Evolutionary conservation across 2,888 invertebrate genomes (phyloP).

Genomic region (Phengaris alcon): DNA sequence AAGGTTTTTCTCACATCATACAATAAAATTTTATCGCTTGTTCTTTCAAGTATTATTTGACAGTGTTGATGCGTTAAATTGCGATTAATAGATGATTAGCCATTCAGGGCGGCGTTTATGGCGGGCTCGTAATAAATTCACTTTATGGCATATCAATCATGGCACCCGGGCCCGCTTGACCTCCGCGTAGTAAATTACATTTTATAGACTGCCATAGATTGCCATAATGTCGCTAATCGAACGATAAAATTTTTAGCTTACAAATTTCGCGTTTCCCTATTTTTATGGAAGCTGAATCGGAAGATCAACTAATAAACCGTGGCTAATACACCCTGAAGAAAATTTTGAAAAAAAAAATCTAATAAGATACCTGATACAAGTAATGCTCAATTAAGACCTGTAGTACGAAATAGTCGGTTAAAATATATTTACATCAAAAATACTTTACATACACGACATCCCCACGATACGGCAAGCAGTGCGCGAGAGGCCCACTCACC

Average conservation of each 20-base stretch:
- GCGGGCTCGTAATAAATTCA: constrained; percentile 68
- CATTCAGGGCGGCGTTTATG: constrained; percentile 64
- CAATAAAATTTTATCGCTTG: constrained; percentile 54
- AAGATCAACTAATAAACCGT: too few relatives aligned
- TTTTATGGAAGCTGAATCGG: not conserved
- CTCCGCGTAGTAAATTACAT: constrained; percentile 47
- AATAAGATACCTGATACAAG: too few relatives aligned
- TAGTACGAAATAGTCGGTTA: too few relatives aligned
- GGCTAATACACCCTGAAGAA: too few relatives aligned
- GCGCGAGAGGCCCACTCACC: too few relatives aligned
- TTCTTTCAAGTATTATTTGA: constrained; percentile 72
- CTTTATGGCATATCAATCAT: constrained; percentile 73
- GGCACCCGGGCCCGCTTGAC: constrained; percentile 43
- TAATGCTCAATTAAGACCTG: too few relatives aligned
- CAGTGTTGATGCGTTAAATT: constrained; percentile 72
- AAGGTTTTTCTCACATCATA: constrained; percentile 37
- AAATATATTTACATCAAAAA: too few relatives aligned
- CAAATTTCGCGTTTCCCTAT: constrained; percentile 1
- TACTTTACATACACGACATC: too few relatives aligned
- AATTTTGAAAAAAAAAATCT: too few relatives aligned
- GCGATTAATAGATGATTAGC: constrained; percentile 74
- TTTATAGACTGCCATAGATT: constrained; percentile 41
- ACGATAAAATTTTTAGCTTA: constrained; percentile 15
- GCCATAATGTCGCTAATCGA: constrained; percentile 27
- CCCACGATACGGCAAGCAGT: too few relatives aligned